These are phyloP conservation scores for Phyllopteryx taeniolatus DNA, from an alignment of 2,113 vertebrate genomes.

Conservation along the genomic window DNA sequence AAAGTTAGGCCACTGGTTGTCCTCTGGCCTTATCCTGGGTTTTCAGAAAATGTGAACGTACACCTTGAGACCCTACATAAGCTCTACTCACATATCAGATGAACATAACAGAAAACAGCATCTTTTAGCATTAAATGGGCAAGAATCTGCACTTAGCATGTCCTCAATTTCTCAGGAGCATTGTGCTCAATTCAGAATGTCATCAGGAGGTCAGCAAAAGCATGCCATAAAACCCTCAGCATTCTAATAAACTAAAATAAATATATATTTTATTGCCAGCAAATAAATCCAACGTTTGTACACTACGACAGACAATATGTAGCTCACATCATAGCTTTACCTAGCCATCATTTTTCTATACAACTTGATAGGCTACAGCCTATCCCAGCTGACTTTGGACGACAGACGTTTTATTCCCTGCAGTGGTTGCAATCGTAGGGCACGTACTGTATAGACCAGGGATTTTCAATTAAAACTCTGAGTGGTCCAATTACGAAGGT, in stretches of 20 bases:
- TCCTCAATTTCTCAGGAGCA: background rate
- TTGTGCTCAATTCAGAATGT: background rate
- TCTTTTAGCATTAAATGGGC: background rate
- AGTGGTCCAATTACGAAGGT: no score
- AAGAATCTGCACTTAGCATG: background rate
- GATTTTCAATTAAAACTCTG: no score
- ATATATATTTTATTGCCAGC: background rate
- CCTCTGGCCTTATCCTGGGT: constrained; percentile 11
- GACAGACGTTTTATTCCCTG: no score
- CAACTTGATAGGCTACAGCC: no score
- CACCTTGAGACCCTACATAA: background rate
- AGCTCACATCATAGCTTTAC: background rate
- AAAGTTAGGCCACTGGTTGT: constrained; percentile 21
- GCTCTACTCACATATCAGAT: background rate
- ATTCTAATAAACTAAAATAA: background rate
- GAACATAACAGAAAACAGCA: background rate
- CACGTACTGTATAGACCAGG: no score
- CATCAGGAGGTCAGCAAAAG: background rate
- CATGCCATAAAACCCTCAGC: background rate
- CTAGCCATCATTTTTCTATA: background rate
- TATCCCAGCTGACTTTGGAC: no score
- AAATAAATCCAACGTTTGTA: background rate
- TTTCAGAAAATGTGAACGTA: background rate
- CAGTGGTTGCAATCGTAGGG: no score
- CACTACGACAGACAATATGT: background rate